A percentile compares a stretch with the other conserved stretches of the same genome.
Evolutionary conservation across 1,140 invertebrate species (phyloP).

Genomic region (Pachyrhynchus sulphureomaculatus): DNA sequence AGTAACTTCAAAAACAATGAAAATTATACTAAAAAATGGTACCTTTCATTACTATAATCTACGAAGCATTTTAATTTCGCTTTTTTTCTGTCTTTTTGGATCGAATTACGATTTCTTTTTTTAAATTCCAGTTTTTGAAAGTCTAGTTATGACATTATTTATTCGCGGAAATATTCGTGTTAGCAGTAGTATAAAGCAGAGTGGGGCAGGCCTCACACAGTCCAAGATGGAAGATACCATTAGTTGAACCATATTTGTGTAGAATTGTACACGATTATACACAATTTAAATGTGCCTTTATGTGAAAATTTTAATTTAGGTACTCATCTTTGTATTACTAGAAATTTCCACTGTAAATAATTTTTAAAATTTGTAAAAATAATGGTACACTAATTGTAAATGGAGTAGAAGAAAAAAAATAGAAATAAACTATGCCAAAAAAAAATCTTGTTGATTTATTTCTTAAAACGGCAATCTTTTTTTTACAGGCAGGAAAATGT

Average conservation of each 20-base stretch:
- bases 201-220: not conserved
- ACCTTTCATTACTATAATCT: too few species aligned
- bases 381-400: slow-evolving; percentile 7
- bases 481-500: too few species aligned
- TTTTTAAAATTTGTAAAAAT: slow-evolving; percentile 23
- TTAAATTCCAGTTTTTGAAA: too few species aligned
- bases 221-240: too few species aligned
- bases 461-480: too few species aligned
- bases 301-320: slow-evolving; percentile 10
- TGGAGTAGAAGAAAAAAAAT: slow-evolving; percentile 15
- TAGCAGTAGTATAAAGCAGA: not conserved
- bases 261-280: slow-evolving; percentile 2
- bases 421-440: not conserved
- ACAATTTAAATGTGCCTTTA: slow-evolving; percentile 31
- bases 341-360: slow-evolving; percentile 12
- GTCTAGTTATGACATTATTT: too few species aligned
- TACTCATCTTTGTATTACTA: not conserved
- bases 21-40: too few species aligned
- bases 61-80: too few species aligned
- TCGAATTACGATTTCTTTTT: too few species aligned
- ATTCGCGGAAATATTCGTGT: too few species aligned
- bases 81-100: too few species aligned
- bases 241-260: slow-evolving; percentile 3
- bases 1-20: not conserved
- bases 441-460: too few species aligned